These are phyloP conservation scores for Diarsia mendica DNA, from an alignment of 2,888 invertebrate species.

Conservation along the genomic window DNA sequence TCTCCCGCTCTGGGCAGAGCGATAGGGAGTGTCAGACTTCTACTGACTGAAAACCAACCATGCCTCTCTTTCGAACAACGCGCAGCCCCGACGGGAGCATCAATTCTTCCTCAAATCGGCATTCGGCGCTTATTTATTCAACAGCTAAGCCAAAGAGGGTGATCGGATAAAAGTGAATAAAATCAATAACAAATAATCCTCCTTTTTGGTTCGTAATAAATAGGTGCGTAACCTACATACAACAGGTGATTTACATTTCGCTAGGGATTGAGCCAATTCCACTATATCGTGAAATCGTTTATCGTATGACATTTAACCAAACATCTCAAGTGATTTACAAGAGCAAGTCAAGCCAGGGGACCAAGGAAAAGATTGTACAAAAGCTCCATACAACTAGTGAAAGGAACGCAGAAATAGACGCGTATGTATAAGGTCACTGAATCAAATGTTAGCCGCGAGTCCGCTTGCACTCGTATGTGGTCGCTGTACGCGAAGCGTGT, in stretches of 20 bases:
- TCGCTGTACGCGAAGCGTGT: too few relatives aligned
- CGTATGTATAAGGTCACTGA: not conserved
- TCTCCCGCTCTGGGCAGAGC: too few relatives aligned
- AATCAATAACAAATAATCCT: conserved; percentile 21
- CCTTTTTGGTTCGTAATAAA: not conserved
- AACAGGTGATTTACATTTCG: conserved; percentile 21
- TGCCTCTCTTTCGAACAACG: too few relatives aligned
- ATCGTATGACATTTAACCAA: conserved; percentile 29
- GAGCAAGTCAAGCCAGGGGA: not conserved
- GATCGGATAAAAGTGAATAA: conserved; percentile 11
- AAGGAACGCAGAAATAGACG: not conserved
- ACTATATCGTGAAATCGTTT: conserved; percentile 30
- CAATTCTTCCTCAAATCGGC: not conserved
- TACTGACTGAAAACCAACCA: too few relatives aligned
- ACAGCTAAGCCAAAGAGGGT: not conserved
- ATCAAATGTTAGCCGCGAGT: not conserved
- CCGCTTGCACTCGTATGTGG: too few relatives aligned
- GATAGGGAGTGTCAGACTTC: too few relatives aligned
- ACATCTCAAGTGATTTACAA: conserved; percentile 44
- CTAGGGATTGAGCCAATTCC: conserved; percentile 11
- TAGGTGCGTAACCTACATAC: conserved; percentile 1
- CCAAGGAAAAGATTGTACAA: not conserved
- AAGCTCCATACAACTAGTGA: not conserved
- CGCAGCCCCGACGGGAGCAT: too few relatives aligned
- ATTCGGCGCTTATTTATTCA: not conserved